Evolutionary conservation across 1,140 invertebrate genomes (phyloP), one percentile per base, ranked within the genome.

Genomic region (Nymphalis io): DNA sequence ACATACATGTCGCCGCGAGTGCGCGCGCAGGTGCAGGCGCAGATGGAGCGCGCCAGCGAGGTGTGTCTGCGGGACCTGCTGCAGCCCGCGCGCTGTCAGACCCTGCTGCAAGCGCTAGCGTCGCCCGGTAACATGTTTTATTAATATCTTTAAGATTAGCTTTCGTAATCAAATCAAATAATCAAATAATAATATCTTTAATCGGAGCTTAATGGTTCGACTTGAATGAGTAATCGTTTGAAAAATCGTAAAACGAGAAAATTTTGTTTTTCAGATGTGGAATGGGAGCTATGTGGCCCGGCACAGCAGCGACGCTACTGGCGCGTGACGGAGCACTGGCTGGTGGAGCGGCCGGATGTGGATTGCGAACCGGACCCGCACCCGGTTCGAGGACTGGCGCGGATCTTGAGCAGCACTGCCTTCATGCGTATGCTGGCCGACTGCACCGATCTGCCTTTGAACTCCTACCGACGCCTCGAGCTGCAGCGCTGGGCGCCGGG

Each of bases 401-500:
- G 59, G 60, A 73, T 95, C 60, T 93, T 95, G 57, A 88, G 92
- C 70, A 93, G 92, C 16, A 80, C 88, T 5, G 74, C 89, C 16
- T 94, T 94, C 78, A 92, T 94, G 77, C 74, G 89, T n/a, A 77
- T 95, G 69, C 80, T 96, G 44, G 91, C 93, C 46, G 89, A 93
- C 27, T 95, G 94, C 72, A 95, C 95, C 0, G 95, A 95, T 69
- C 88, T 96, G 75, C 83, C 75, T 78, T 85, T 85, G 60, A 66
- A 72, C 79, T 65, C 16, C 89, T 94, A 68, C 90, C 80, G 46
- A 86, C 93, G 85, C 86, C 89, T 71, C 84, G 94, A 96, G 82
- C 79, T 96, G 55, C 95, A 96, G 82, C 93, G 93, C 72, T 96
- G 95, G 95, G 88, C 88, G 1, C 85, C 92, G 21, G 95, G 94